Conservation (phyloP, 2,113 vertebrate species). For the Hylia prasina region DNA sequence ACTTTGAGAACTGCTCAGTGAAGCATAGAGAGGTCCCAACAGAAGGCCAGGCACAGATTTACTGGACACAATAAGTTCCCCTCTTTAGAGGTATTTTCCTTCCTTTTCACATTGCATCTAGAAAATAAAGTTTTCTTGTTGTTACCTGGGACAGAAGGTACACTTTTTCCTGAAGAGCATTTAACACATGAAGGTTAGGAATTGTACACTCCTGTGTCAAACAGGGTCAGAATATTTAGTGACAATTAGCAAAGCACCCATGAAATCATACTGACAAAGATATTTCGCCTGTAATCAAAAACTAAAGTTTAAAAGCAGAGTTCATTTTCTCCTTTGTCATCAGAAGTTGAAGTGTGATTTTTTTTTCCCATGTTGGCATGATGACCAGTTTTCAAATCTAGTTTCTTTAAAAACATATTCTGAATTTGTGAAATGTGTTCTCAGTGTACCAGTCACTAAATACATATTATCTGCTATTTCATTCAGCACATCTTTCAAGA, state of each 20-base stretch:
- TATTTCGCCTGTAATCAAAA: neutral
- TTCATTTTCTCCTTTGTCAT: neutral
- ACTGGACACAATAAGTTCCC: fast-evolving
- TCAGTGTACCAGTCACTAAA: neutral
- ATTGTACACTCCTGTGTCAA: neutral
- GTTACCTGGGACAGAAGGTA: neutral
- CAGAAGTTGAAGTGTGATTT: neutral
- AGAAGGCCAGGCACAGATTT: neutral
- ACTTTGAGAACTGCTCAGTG: neutral
- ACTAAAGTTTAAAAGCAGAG: neutral
- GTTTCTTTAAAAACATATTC: neutral
- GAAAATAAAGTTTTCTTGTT: neutral
- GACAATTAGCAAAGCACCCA: neutral
- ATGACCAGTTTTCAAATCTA: neutral
- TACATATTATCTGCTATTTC: neutral
- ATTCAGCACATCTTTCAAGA: neutral
- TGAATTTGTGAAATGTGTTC: neutral
- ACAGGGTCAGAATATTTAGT: neutral
- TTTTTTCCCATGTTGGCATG: neutral
- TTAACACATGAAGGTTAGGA: neutral
- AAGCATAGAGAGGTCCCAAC: neutral
- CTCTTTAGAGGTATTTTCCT: neutral
- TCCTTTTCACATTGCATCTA: neutral
- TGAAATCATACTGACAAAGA: neutral
- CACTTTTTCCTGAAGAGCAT: neutral